A percentile compares a stretch with the other conserved stretches of the same genome.
phyloP scores from a whole-genome alignment of 2,888 invertebrate genomes.

The Thereva nobilitata region DNA sequence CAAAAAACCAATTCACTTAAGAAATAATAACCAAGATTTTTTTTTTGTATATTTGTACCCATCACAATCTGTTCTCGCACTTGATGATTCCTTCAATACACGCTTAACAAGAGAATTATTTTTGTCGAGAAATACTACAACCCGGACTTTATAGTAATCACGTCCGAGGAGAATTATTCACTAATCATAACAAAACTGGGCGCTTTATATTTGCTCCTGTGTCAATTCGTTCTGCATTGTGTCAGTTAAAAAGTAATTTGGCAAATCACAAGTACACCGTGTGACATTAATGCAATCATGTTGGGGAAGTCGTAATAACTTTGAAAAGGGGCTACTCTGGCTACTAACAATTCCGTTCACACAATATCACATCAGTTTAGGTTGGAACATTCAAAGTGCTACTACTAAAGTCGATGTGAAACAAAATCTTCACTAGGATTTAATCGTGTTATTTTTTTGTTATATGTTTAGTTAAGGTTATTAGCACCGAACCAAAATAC shows the following conservation, averaged over 20 bases:
- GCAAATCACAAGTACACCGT: slow-evolving; percentile 22
- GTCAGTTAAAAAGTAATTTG: slow-evolving; percentile 29
- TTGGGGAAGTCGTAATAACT: slow-evolving; percentile 27
- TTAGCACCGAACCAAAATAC: neutral
- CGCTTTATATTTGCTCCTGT: no score
- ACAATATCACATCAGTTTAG: slow-evolving; percentile 25
- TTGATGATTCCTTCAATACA: no score
- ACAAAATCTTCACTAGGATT: neutral
- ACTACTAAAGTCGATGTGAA: slow-evolving; percentile 4
- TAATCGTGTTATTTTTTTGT: neutral
- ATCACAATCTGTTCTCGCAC: no score
- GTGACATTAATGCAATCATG: slow-evolving; percentile 24
- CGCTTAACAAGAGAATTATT: no score
- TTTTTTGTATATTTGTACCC: no score
- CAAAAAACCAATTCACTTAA: no score
- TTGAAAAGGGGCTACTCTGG: slow-evolving; percentile 10
- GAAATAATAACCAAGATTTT: no score
- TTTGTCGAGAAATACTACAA: no score
- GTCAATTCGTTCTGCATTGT: slow-evolving; percentile 24
- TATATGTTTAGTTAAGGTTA: neutral
- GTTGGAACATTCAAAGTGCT: slow-evolving; percentile 4
- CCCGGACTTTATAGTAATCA: no score
- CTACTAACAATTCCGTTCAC: neutral
- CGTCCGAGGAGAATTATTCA: no score
- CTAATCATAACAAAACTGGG: no score